Conservation (phyloP, 1,140 invertebrate species). For the Caenorhabditis briggsae region DNA sequence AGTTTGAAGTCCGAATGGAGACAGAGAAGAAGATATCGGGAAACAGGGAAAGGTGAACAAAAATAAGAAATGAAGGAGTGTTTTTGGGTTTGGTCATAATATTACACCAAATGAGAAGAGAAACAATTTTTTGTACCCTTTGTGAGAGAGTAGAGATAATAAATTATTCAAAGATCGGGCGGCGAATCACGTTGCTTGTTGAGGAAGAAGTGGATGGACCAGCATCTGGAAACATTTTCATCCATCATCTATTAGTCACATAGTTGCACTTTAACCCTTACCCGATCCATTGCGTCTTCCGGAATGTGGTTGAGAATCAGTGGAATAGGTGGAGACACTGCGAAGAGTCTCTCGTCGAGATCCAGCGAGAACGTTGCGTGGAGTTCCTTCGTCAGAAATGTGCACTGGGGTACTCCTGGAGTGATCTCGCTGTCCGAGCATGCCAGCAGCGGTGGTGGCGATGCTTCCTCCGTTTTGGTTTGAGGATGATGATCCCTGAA, state of each 20-base stretch:
- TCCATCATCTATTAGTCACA: not conserved
- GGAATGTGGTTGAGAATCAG: slow-evolving; percentile 14
- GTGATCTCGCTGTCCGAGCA: slow-evolving; percentile 26
- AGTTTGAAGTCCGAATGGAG: no score
- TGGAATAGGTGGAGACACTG: slow-evolving; percentile 17
- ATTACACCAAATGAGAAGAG: slow-evolving; percentile 1
- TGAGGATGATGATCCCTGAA: slow-evolving; percentile 1
- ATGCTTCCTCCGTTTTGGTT: not conserved
- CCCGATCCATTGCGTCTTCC: slow-evolving; percentile 15
- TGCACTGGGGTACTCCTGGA: slow-evolving; percentile 13
- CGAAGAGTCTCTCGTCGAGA: slow-evolving; percentile 28
- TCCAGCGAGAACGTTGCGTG: not conserved
- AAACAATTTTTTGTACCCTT: not conserved
- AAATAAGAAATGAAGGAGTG: not conserved
- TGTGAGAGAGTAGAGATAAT: not conserved
- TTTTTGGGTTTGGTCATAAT: not conserved
- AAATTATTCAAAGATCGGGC: slow-evolving; percentile 52
- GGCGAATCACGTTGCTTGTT: not conserved
- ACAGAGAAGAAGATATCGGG: not conserved
- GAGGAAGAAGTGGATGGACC: slow-evolving; percentile 3
- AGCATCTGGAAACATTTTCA: slow-evolving; percentile 6
- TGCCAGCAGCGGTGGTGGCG: slow-evolving; percentile 10
- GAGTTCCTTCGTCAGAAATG: not conserved
- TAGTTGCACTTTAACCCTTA: not conserved
- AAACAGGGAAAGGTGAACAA: not conserved